Percentiles rank a stretch among this genome's conserved stretches.
These are phyloP conservation scores for Theretra japonica DNA, from an alignment of 2,888 invertebrate species.

Conservation along the genomic window DNA sequence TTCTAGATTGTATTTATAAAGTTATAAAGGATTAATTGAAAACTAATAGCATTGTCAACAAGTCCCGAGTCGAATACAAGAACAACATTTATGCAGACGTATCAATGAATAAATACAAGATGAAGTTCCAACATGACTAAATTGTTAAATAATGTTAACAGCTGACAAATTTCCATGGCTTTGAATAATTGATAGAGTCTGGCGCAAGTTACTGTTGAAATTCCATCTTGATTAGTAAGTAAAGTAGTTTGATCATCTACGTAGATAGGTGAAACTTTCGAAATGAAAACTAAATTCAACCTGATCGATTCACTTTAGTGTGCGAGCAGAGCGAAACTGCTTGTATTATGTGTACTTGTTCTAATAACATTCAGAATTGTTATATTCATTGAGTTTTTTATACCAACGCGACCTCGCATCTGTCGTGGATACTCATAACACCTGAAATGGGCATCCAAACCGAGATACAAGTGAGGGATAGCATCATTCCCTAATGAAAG, in stretches of 20 bases:
- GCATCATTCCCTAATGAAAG: too few species aligned
- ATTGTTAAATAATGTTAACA: slow-evolving; percentile 26
- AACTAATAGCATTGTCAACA: too few species aligned
- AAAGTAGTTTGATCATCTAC: slow-evolving; percentile 31
- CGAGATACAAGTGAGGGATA: too few species aligned
- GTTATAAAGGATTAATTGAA: not conserved
- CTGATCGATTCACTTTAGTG: slow-evolving; percentile 15
- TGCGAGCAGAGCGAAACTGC: not conserved
- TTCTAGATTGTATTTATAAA: not conserved
- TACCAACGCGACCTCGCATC: too few species aligned
- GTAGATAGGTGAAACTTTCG: slow-evolving; percentile 23
- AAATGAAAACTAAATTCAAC: slow-evolving; percentile 25
- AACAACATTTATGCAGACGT: not conserved
- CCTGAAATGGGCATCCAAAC: too few species aligned
- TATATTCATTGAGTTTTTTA: not conserved
- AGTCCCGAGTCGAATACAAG: not conserved
- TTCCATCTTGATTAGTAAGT: slow-evolving; percentile 29
- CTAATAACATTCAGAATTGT: not conserved
- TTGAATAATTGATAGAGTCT: slow-evolving; percentile 19
- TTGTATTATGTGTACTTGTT: not conserved
- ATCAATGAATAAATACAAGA: slow-evolving; percentile 14
- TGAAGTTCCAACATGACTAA: slow-evolving; percentile 4
- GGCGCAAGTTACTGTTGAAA: slow-evolving; percentile 19
- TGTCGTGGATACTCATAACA: too few species aligned
- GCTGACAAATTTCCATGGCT: slow-evolving; percentile 22